Evolutionary conservation across 2,113 vertebrate species (phyloP), one percentile per base, ranked within the genome.

Genomic region (Eolophus roseicapilla): DNA sequence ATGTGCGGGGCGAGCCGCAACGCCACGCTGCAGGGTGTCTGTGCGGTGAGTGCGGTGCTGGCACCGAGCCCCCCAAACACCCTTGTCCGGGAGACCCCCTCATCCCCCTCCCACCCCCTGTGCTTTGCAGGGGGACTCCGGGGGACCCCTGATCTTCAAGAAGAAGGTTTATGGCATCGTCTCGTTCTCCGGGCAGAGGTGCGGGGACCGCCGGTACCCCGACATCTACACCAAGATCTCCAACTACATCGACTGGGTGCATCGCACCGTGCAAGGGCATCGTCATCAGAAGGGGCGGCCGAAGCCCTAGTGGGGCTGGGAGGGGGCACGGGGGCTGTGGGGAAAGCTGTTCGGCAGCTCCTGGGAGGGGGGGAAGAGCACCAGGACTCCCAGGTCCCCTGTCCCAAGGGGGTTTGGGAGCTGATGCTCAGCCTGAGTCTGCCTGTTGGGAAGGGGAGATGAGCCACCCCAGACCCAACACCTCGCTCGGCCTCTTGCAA

Each of bases 221-320:
- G 98, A 98, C 8, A 73, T 98, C 85, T 98, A 98, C 93, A 98
- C 98, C 27, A 97, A 90, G 75, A 76, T 98, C 70, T 97, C 97
- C 28, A 88, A 88, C 35, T 98, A 98, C 37, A 73, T 98, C 25
- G 35, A 24, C 31, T 98, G 98, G 98, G 97, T 98, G 39, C 77
- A 92, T 25, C 8, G 0, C 43, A 25, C 8, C 0, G 43, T 96
- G 65, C 11, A 5, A 6, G 10, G 47, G 47, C 77, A 12, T 10
- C 25, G 0, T 17, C 19, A 0, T 3, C n/a, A 0, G 12, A 31
- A 84, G 19, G 41, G 55, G 55, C 4, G 5, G 31, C n/a, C 6
- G 0, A 39, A 88, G 55, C 81, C 91, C 15, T 50, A 53, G 13
- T 1, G 0, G 21, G 50, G 57, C 5, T 41, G 52, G 24, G 24